Conservation (phyloP, 1,140 invertebrate genomes). For the Zaprionus ghesquierei region DNA sequence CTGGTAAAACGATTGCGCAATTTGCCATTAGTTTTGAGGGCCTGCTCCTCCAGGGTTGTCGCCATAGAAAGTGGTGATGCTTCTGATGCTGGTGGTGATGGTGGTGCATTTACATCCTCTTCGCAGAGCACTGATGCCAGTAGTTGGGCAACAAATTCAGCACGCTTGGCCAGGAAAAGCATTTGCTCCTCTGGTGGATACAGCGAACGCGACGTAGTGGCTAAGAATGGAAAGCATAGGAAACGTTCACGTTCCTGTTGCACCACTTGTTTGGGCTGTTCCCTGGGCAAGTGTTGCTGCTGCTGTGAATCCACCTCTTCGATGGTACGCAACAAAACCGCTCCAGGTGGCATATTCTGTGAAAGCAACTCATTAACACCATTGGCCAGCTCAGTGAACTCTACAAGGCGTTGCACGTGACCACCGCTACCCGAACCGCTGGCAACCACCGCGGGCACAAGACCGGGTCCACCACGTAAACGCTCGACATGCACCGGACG, state of each 20-base stretch:
- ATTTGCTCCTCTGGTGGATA: slow-evolving; percentile 17
- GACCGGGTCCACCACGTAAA: slow-evolving; percentile 1
- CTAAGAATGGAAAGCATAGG: slow-evolving; percentile 54
- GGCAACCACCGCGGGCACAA: background rate
- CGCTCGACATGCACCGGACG: slow-evolving; percentile 25
- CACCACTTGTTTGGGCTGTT: slow-evolving; percentile 9
- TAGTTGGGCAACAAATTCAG: slow-evolving; percentile 63
- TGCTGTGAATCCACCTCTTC: slow-evolving; percentile 22
- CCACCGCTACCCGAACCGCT: too few species aligned
- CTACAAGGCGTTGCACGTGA: slow-evolving; percentile 5
- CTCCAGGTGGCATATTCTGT: background rate
- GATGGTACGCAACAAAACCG: slow-evolving; percentile 19
- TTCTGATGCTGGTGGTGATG: too few species aligned
- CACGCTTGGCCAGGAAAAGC: slow-evolving; percentile 43
- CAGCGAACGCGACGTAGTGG: background rate
- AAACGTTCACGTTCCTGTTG: slow-evolving; percentile 41
- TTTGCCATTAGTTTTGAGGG: too few species aligned
- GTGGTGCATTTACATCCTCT: slow-evolving; percentile 31
- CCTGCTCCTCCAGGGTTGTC: too few species aligned
- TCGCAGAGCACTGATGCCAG: slow-evolving; percentile 53
- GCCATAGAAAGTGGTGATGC: too few species aligned
- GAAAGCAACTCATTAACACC: background rate
- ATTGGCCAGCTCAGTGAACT: slow-evolving; percentile 15
- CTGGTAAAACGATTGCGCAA: slow-evolving; percentile 1
- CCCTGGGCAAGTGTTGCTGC: slow-evolving; percentile 17